A percentile compares a stretch with the other conserved stretches of the same genome.
Evolutionary conservation across 1,140 invertebrate species (phyloP).

Genomic region (Drosophila virilis): DNA sequence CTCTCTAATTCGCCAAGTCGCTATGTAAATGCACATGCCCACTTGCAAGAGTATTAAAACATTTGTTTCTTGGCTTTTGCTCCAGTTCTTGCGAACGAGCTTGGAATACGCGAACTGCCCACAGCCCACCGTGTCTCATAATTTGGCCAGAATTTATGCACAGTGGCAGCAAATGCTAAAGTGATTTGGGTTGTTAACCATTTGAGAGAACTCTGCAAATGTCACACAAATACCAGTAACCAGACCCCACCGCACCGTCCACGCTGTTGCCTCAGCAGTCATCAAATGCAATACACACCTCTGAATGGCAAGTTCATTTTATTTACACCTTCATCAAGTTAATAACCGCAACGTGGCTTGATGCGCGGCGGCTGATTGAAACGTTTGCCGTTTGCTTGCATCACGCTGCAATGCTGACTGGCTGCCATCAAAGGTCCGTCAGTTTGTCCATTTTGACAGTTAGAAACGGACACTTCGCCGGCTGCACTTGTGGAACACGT

Average conservation of each 20-base stretch:
- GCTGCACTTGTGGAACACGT: slow-evolving; percentile 48
- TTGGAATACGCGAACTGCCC: slow-evolving; percentile 49
- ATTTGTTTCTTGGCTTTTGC: slow-evolving; percentile 56
- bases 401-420: background rate
- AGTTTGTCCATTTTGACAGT: slow-evolving; percentile 48
- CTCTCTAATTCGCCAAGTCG: too few relatives aligned
- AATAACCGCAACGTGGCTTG: slow-evolving; percentile 51
- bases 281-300: slow-evolving; percentile 19
- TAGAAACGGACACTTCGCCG: slow-evolving; percentile 32
- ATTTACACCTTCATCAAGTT: slow-evolving; percentile 43
- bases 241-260: background rate
- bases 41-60: slow-evolving; percentile 32
- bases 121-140: slow-evolving; percentile 41
- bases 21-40: background rate
- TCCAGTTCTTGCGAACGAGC: slow-evolving; percentile 58
- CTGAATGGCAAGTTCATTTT: slow-evolving; percentile 52
- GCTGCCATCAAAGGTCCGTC: slow-evolving; percentile 16
- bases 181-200: slow-evolving; percentile 62
- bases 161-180: slow-evolving; percentile 49
- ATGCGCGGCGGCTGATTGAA: slow-evolving; percentile 32
- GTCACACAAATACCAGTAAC: background rate
- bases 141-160: slow-evolving; percentile 64
- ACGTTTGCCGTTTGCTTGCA: slow-evolving; percentile 23
- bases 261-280: background rate
- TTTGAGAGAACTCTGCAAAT: slow-evolving; percentile 44